These are phyloP conservation scores for Apteryx mantelli DNA, from an alignment of 2,113 vertebrate species.

Conservation along the genomic window DNA sequence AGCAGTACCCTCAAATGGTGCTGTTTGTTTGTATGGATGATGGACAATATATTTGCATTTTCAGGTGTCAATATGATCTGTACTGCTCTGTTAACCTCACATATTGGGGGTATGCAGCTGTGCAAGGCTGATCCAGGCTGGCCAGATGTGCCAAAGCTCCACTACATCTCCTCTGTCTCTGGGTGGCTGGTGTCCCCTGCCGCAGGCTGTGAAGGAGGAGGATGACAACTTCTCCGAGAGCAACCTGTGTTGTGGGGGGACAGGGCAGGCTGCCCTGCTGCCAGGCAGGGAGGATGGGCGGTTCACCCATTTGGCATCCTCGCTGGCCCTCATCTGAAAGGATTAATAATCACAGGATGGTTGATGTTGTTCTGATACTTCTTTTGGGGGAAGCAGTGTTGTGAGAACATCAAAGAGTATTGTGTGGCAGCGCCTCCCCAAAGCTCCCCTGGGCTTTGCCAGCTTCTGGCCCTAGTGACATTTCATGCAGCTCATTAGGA, in stretches of 20 bases:
- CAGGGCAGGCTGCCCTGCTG: background rate
- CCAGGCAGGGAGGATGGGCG: background rate
- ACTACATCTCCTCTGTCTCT: background rate
- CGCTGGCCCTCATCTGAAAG: background rate
- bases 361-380: background rate
- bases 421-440: background rate
- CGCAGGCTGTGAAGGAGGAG: background rate
- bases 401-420: accelerated
- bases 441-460: background rate
- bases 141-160: background rate
- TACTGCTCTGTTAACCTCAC: background rate
- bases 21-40: accelerated
- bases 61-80: background rate
- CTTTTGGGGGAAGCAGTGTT: background rate
- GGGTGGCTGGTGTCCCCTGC: background rate
- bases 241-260: background rate
- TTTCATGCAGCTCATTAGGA: background rate
- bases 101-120: background rate
- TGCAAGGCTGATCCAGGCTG: background rate
- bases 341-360: background rate
- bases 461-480: accelerated
- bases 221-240: accelerated
- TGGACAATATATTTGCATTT: background rate
- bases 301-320: background rate
- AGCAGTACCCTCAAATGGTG: background rate